These are phyloP conservation scores for Nyctibius bracteatus DNA, from an alignment of 2,113 vertebrate genomes.

Conservation along the genomic window DNA sequence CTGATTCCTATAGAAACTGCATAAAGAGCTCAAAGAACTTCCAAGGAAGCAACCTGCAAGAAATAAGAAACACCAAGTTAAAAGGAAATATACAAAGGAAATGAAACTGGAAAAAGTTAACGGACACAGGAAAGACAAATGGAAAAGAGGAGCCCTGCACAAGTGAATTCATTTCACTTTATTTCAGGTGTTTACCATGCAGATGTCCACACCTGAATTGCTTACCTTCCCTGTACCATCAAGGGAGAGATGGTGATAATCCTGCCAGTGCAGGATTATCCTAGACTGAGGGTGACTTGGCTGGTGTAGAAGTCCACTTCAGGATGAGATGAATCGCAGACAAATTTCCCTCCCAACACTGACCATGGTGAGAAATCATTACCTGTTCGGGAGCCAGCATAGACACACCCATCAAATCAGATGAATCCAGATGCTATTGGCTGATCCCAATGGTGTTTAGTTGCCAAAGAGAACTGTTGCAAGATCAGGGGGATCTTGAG, in stretches of 20 bases:
- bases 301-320: not conserved
- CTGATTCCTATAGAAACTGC: not conserved
- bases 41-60: not conserved
- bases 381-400: not conserved
- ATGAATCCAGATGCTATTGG: not conserved
- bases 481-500: no score
- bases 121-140: not conserved
- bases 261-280: not conserved
- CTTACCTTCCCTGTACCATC: not conserved
- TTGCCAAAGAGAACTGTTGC: no score
- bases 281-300: not conserved
- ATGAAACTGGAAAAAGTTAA: not conserved
- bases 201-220: not conserved
- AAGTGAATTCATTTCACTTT: not conserved
- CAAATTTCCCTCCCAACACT: not conserved
- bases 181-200: not conserved
- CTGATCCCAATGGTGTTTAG: not conserved
- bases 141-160: not conserved
- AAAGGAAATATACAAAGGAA: not conserved
- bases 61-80: not conserved
- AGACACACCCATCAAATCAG: not conserved
- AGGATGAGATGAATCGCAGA: not conserved
- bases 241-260: not conserved
- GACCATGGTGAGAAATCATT: not conserved
- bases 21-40: not conserved